Evolutionary conservation across 2,888 invertebrate species (phyloP).

Genomic region (Xanthorhoe spadicearia): DNA sequence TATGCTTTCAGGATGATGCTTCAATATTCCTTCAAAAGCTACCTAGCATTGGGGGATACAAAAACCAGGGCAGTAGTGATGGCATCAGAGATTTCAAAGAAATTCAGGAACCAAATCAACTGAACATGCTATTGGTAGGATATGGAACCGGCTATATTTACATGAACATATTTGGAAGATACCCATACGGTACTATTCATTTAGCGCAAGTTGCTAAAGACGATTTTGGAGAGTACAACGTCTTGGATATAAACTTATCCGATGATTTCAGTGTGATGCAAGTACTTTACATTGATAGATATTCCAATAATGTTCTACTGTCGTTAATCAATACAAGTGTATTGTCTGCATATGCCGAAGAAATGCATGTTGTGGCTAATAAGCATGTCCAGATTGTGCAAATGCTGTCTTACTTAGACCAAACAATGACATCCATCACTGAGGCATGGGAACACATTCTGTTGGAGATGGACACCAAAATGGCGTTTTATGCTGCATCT

Average conservation of each 20-base stretch:
- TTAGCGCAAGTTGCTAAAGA: constrained; percentile 83
- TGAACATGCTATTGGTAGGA: constrained; percentile 92
- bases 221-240: constrained; percentile 83
- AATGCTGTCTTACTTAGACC: constrained; percentile 88
- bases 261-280: constrained; percentile 89
- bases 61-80: constrained; percentile 82
- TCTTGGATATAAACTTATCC: constrained; percentile 88
- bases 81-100: constrained; percentile 85
- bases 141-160: constrained; percentile 89
- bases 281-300: constrained; percentile 84
- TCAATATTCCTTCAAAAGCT: constrained; percentile 85
- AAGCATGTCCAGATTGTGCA: constrained; percentile 90
- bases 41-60: constrained; percentile 82
- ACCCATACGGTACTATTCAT: constrained; percentile 90
- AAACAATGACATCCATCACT: constrained; percentile 91
- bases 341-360: constrained; percentile 87
- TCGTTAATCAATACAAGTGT: constrained; percentile 85
- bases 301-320: constrained; percentile 74
- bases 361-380: constrained; percentile 89
- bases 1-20: constrained; percentile 70
- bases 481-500: constrained; percentile 93
- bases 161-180: constrained; percentile 93
- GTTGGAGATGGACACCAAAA: constrained; percentile 96
- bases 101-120: constrained; percentile 83
- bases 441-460: constrained; percentile 98